Evolutionary conservation across 2,113 vertebrate species (phyloP).

Genomic region (Paradoxurus hermaphroditus): DNA sequence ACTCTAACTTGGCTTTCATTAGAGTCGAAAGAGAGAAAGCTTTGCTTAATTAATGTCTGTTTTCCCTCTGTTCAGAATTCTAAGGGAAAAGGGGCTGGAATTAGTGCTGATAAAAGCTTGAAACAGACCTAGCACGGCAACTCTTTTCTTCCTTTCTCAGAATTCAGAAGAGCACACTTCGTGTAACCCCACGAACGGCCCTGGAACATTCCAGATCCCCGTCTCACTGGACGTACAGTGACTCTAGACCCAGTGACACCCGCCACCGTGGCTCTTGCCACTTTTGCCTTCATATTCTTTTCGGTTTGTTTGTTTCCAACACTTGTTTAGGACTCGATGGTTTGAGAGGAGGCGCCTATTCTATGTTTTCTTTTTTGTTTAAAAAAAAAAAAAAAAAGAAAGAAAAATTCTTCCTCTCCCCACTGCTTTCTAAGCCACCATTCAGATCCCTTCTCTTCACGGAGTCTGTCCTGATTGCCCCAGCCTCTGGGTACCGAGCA

Average conservation of each 20-base stretch:
- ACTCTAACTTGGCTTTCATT: slow-evolving; percentile 85
- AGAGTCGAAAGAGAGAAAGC: slow-evolving; percentile 83
- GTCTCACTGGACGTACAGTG: neutral
- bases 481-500: neutral
- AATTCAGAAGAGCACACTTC: neutral
- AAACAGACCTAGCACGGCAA: slow-evolving; percentile 67
- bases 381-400: neutral
- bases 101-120: slow-evolving; percentile 81
- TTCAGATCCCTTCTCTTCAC: neutral
- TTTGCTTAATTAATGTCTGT: slow-evolving; percentile 86
- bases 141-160: slow-evolving; percentile 34
- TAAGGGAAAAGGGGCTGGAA: slow-evolving; percentile 68
- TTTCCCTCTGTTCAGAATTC: slow-evolving; percentile 83
- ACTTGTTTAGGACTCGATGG: neutral
- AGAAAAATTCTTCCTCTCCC: neutral
- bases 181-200: neutral
- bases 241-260: neutral
- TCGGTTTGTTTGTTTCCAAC: neutral
- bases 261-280: neutral
- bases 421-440: neutral
- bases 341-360: neutral
- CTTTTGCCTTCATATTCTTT: neutral
- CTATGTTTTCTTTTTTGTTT: neutral
- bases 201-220: neutral
- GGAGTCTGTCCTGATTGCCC: too few species aligned